Evolutionary conservation across 2,888 invertebrate genomes (phyloP), one percentile per base, ranked within the genome.

Genomic region (Ectemnius continuus): DNA sequence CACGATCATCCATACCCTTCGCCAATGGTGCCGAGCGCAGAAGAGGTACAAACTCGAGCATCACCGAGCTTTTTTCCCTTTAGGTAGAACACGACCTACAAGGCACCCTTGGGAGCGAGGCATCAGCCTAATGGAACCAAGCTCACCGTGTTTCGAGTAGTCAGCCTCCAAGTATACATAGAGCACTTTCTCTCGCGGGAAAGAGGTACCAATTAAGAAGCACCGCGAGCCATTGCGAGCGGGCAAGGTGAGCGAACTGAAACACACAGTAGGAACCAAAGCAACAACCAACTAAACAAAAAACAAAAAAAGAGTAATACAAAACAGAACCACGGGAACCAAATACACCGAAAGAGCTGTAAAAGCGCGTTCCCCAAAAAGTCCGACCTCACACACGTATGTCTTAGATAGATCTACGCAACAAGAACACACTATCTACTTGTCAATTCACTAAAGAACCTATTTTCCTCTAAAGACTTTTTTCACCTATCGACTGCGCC

Each of bases 381-480:
- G 36, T 65, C 67, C 59, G 47, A 72, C 56, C 66, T 61, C 36
- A 70, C 52, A 61, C 59, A 67, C 65, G 16, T 52, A 52, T 13
- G 52, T 16, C 14, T 52, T 52, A 52, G 14, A 52, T 52, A 16
- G 14, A 16, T 52, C n/a, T 52, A 52, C 52, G 52, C 52, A 52
- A 36, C 36, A 36, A 52, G 52, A 52, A 52, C 52, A 84, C 70
- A 78, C 85, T 86, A 88, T 89, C 89, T 89, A 89, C 89, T 88
- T 88, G 89, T 89, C 89, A 89, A 89, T 89, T 89, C 85, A 85
- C 84, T 80, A 82, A 84, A 86, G 78, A 85, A 85, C 84, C 84
- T 89, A 89, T 89, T 89, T 88, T 88, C 86, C 84, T 89, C 87
- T 86, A 87, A 88, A 87, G 83, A 87, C 86, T 88, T 89, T 88